A percentile compares a stretch with the other conserved stretches of the same genome.
phyloP scores from a whole-genome alignment of 2,888 invertebrate species.

The Andricus curvator region DNA sequence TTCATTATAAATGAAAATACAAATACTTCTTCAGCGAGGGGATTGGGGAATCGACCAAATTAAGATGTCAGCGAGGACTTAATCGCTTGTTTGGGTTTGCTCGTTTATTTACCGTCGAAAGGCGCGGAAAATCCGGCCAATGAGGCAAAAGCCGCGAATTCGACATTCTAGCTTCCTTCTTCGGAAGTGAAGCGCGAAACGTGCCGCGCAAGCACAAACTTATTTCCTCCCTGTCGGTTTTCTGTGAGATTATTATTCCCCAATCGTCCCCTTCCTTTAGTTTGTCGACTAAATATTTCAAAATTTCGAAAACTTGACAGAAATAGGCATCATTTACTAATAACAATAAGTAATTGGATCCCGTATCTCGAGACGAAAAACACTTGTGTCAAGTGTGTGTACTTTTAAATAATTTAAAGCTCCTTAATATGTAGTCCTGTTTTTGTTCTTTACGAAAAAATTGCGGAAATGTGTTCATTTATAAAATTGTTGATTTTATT shows the following conservation, averaged over 20 bases:
- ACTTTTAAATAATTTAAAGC: too few species aligned
- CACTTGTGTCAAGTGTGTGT: too few species aligned
- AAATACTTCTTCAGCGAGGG: neutral
- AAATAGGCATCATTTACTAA: neutral
- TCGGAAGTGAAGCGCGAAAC: constrained; percentile 45
- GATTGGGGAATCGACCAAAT: constrained; percentile 5
- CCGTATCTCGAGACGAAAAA: too few species aligned
- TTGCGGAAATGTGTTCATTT: too few species aligned
- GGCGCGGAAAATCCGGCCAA: constrained; percentile 36
- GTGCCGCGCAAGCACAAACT: constrained; percentile 57
- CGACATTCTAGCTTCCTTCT: constrained; percentile 46
- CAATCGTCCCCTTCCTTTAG: constrained; percentile 4
- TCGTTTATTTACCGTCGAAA: constrained; percentile 31
- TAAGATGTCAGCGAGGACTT: constrained; percentile 28
- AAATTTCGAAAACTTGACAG: neutral
- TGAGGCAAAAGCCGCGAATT: constrained; percentile 49
- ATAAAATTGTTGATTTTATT: too few species aligned
- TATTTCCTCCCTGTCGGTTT: constrained; percentile 27
- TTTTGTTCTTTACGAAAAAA: too few species aligned
- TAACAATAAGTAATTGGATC: neutral
- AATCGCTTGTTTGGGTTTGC: constrained; percentile 12
- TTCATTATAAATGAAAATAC: neutral
- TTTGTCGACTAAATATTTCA: neutral
- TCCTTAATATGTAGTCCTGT: too few species aligned
- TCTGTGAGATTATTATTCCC: constrained; percentile 45